Evolutionary conservation across 2,797 vertebrate species (phyloP), one percentile per base, ranked within the genome.

Genomic region (Pseudochirops corinnae): DNA sequence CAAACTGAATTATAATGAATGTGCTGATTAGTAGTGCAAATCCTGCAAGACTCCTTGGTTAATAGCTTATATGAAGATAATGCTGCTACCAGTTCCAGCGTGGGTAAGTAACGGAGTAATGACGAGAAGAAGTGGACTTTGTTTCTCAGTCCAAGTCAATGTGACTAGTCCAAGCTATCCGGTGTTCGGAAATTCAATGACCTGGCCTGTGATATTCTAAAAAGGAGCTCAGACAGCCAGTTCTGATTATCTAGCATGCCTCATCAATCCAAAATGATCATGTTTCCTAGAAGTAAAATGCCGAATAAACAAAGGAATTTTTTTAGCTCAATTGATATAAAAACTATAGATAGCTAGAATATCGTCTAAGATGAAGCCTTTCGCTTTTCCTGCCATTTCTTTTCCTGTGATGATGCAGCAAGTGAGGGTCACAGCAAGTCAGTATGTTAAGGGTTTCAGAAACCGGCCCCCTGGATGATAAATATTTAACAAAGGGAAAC

Each of bases 1-100:
- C 74, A 50, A 50, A 50, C 74, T 87, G 74, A 87, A 87, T 87
- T 87, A 87, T 87, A 87, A 87, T 87, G 74, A 46, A 87, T 87
- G 74, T 87, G 21, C 39, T 28, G 24, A 87, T 46, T 46, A 82
- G n/a, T 24, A 46, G 67, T 9, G n/a, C 67, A 82, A 82, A 82
- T 82, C 26, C 39, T 87, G 74, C 9, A 87, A 87, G 74, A 87
- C 74, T 87, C 74, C 74, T 87, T 50, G 39, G 21, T 87, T 50
- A 87, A 87, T 87, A 39, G 46, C 67, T 46, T 46, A n/a, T 9
- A 46, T 24, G 16, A 82, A 82, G 67, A 46, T 82, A 46, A 87
- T 87, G 74, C 29, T 46, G 21, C 39, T 87, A 87, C 39, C 24
- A 87, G 24, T 87, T 82, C n/a, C n/a, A 39, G n/a, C 24, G 18